Conservation (phyloP, 2,888 invertebrate species). For the Apomyelois bistriatella region DNA sequence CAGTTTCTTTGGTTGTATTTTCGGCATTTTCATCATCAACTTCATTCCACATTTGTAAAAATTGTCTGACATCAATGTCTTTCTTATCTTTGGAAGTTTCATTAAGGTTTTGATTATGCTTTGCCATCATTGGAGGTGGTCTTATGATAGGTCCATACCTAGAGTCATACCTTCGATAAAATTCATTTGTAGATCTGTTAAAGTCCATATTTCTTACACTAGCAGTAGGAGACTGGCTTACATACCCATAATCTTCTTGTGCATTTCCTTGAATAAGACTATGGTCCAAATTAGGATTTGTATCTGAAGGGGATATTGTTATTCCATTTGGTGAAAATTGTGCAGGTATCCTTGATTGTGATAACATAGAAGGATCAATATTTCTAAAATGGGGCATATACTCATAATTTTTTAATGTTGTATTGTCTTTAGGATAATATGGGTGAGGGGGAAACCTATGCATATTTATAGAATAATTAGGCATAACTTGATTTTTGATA, state of each 20-base stretch:
- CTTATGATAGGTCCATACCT: conserved; percentile 45
- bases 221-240: conserved; percentile 67
- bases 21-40: conserved; percentile 66
- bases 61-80: conserved; percentile 67
- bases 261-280: conserved; percentile 47
- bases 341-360: conserved; percentile 51
- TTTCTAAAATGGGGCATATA: conserved; percentile 53
- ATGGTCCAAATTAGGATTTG: conserved; percentile 64
- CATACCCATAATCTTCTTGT: conserved; percentile 74
- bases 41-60: conserved; percentile 76
- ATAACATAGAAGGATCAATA: conserved; percentile 45
- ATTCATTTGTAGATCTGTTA: conserved; percentile 50
- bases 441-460: conserved; percentile 49
- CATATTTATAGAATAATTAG: conserved; percentile 53
- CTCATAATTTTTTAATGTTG: conserved; percentile 53
- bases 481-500: conserved; percentile 51
- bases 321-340: conserved; percentile 66
- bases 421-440: conserved; percentile 59
- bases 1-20: conserved; percentile 42
- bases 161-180: conserved; percentile 53
- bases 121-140: conserved; percentile 36
- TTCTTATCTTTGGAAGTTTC: conserved; percentile 47
- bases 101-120: conserved; percentile 34
- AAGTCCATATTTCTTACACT: conserved; percentile 68
- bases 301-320: conserved; percentile 71